Base-by-base conservation (phyloP, 1,140 invertebrate genomes). In the Argopecten irradians region DNA sequence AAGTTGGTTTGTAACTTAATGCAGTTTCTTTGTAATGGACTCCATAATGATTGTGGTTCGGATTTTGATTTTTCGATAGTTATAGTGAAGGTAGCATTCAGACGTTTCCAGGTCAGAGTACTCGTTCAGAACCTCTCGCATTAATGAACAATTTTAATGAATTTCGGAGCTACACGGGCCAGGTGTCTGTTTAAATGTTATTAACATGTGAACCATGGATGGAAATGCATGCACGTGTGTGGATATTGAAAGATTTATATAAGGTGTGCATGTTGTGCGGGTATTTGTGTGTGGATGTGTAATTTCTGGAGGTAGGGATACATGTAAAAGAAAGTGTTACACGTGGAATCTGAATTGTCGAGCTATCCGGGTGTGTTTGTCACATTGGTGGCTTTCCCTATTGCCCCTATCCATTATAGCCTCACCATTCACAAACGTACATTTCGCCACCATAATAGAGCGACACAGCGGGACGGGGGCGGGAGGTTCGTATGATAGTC, bases 191-290 rank as follows among this genome's bases (percentile, higher is more conserved):
- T 71, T 11, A 28, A 71, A 71, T 71, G 55, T n/a, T n/a, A n/a
- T n/a, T 28, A 71, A 71, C 22, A n/a, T 71, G 55, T 71, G 55
- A 71, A 22, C 55, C 55, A 71, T n/a, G 55, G 5, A 22, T 71
- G 55, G 28, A 71, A 28, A n/a, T 5, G 55, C 8, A 71, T 28
- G 55, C 55, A 71, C 55, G 36, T 13, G 55, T 71, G 55, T 71
- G 55, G 16, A 71, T 71, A 71, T 28, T 71, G 55, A 16, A n/a
- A 3, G 55, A n/a, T n/a, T n/a, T 71, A n/a, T 22, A 28, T 22
- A 71, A 71, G 55, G 55, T 71, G 28, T 71, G 55, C 55, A 71
- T n/a, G 55, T n/a, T n/a, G n/a, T n/a, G n/a, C n/a, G n/a, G n/a
- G n/a, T n/a, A n/a, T n/a, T n/a, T n/a, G n/a, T n/a, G n/a, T n/a